A percentile compares a stretch with the other conserved stretches of the same genome.
Conservation (phyloP, 2,797 vertebrate genomes). For the Limnodromus scolopaceus region DNA sequence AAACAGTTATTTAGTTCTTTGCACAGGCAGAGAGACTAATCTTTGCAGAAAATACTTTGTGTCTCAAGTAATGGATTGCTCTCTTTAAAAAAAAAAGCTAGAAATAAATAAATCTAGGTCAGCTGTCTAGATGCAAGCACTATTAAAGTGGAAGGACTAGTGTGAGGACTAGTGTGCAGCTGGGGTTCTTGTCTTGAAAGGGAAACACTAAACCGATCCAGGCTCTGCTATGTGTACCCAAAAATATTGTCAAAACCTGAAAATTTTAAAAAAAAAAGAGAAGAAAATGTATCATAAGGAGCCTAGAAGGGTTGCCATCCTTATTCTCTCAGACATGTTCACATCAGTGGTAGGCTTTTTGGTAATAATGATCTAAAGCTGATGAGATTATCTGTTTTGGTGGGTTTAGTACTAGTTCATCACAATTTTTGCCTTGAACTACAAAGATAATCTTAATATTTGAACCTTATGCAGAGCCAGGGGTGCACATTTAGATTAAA, state of each 20-base stretch:
- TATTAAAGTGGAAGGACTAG: not conserved
- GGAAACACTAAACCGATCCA: not conserved
- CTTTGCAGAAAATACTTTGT: not conserved
- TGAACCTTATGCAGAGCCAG: not conserved
- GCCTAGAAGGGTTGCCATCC: not conserved
- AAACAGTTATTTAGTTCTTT: not conserved
- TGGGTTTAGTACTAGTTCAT: not conserved
- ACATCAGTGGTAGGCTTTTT: not conserved
- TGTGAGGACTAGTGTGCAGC: not conserved
- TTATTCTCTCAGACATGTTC: not conserved
- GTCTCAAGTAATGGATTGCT: not conserved
- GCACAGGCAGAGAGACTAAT: not conserved
- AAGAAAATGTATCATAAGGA: not conserved
- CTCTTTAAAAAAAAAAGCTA: not conserved
- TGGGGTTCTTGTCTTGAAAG: not conserved
- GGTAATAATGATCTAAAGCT: conserved; percentile 11
- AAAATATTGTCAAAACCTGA: not conserved
- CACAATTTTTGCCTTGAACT: conserved; percentile 24
- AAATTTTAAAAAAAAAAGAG: not conserved
- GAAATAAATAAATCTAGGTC: not conserved
- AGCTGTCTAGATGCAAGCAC: not conserved
- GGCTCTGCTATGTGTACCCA: not conserved
- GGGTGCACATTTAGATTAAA: not conserved
- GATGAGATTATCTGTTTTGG: conserved; percentile 18
- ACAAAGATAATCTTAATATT: conserved; percentile 45